Evolutionary conservation across 2,888 invertebrate species (phyloP), one percentile per base, ranked within the genome.

Genomic region (Hydrotaea cyrtoneurina): DNA sequence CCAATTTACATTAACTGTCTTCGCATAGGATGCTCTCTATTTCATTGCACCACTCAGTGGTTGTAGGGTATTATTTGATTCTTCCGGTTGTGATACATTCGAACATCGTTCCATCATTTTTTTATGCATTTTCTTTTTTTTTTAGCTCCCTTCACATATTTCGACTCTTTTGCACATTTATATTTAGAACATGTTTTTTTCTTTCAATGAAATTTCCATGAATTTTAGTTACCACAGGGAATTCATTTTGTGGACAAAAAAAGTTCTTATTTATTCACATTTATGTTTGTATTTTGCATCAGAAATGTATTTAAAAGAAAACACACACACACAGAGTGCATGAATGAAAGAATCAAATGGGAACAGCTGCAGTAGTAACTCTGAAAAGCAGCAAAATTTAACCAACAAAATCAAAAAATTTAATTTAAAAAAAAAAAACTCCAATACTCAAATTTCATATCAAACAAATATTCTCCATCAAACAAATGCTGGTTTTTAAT

Each of bases 221-320:
- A 26, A 4, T 36, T 39, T 66, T 43, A 66, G 36, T 66, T 66
- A 66, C 66, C 43, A 66, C n/a, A 17, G 66, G 43, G 66, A 66
- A 17, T 66, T 21, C 10, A 66, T 31, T 23, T 13, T 62, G 7
- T 57, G 39, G 13, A 39, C 2, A 31, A 31, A 31, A 31, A 31
- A 31, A 31, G 7, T 7, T 2, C 31, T 31, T 31, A 31, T 31
- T 31, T 5, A 36, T 26, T 13, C 26, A 23, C 59, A 59, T 59
- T 23, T 19, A 21, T 21, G 55, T 15, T 59, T 15, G 15, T 59
- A 15, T 1, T 59, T 23, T 59, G n/a, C n/a, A 59, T 39, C n/a
- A 64, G 19, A 64, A 64, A 64, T 64, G 8, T 64, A 64, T 64
- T 39, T 64, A 39, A 15, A 13, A 62, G 11, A 62, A 15, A 64